Base-by-base conservation (phyloP, 2,113 vertebrate species). In the Pelodiscus sinensis region DNA sequence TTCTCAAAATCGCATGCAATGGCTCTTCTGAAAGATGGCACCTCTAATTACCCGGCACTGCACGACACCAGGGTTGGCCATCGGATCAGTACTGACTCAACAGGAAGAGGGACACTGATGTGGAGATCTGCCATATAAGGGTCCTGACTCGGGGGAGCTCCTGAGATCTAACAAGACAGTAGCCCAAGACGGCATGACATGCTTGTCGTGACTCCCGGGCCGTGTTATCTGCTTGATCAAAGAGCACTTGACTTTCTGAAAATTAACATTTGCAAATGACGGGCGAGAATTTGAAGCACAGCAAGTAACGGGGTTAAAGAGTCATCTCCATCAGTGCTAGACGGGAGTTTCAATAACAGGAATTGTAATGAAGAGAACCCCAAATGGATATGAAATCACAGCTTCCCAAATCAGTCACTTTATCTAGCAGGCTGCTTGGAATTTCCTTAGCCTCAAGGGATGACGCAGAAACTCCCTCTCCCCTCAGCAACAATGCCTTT, bases 221-320 rank as follows among this genome's bases (percentile, higher is more conserved):
- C 10, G 0, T 4, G 0, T 25, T 55, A 12, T 50, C 55, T 16
- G 25, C 86, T 92, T 84, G 44, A 92, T 56, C 21, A 71, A 95
- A 85, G 75, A 79, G 75, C 73, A 50, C 24, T 27, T 50, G 50
- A 12, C 24, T 92, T 90, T 89, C 3, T 62, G 92, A 7, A 56
- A 56, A 19, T 27, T 56, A 12, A 78, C 75, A 82, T 8, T 54
- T 25, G 38, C 86, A 94, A 95, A 90, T 86, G 10, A 2, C 87
- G 94, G 89, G 85, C 83, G 88, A 90, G 89, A 86, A 90, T 79
- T 86, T 0, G 15, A 92, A 96, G 84, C 68, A 84, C 51, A 81
- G 89, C 87, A 92, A 89, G 96, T 96, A 95, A 96, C 81, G 92
- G 87, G 92, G 93, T 96, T 96, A 91, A 90, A 93, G 89, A 96